Conservation (phyloP, 2,888 invertebrate species). For the Fragum fragum region DNA sequence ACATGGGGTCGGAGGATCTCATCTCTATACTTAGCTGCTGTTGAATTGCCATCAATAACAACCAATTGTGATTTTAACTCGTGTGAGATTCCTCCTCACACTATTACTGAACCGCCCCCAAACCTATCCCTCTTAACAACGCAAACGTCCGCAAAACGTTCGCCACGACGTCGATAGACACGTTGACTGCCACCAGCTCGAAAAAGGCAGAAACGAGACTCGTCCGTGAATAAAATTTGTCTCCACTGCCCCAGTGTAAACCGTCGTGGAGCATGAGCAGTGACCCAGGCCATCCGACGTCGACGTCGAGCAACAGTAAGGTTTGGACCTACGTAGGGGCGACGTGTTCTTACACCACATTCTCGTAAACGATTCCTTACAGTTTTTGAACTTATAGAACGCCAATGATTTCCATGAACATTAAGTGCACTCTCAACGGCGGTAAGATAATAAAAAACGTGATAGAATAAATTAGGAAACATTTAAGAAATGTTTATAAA, state of each 20-base stretch:
- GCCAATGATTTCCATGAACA: no score
- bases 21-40: constrained; percentile 7
- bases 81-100: constrained; percentile 37
- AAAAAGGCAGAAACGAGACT: constrained; percentile 32
- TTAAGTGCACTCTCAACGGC: no score
- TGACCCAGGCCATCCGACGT: constrained; percentile 21
- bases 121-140: constrained; percentile 25
- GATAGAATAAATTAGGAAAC: no score
- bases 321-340: background rate
- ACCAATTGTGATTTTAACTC: constrained; percentile 10
- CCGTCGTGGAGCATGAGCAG: background rate
- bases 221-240: constrained; percentile 42
- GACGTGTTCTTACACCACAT: background rate
- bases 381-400: no score
- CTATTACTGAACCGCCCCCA: constrained; percentile 39
- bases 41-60: constrained; percentile 34
- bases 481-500: no score
- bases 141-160: no score
- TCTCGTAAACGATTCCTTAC: no score
- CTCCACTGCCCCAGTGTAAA: constrained; percentile 28
- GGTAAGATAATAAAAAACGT: no score
- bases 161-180: constrained; percentile 37
- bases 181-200: constrained; percentile 24
- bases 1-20: background rate
- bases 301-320: background rate